Evolutionary conservation across 2,797 vertebrate genomes (phyloP), one percentile per base, ranked within the genome.

Genomic region (Harpagifer antarcticus): DNA sequence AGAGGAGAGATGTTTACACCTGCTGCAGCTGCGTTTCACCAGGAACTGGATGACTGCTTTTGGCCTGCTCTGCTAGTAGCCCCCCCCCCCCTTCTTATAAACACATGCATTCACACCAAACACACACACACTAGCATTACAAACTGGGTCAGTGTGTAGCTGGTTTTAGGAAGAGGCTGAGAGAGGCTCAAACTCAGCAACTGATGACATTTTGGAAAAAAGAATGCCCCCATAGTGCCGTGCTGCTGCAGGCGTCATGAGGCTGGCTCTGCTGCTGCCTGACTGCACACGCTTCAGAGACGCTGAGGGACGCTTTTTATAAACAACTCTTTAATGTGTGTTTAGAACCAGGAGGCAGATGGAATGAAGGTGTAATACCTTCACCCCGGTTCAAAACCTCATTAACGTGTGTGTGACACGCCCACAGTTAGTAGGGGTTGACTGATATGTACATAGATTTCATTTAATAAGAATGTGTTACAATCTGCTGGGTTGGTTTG

Each of bases 121-220:
- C 66, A 55, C 50, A 55, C 70, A 47, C 45, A 49, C 44, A 47
- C 66, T 42, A 49, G 53, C 9, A 15, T 42, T 55, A 45, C 56
- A 69, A 83, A 83, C 68, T 81, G 68, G 81, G 72, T 78, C 81
- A 76, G 72, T 74, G 69, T 61, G 45, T 45, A 72, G 79, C 20
- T 1, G 8, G 20, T 61, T 49, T 72, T 50, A 15, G 14, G 48
- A 23, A 11, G 43, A 59, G 50, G 57, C 52, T 8, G 14, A 69
- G 27, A 48, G 64, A 72, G 37, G 27, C 64, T 48, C 49, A 5
- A 53, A 67, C 55, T 56, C 19, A 20, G 33, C 19, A 42, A 56
- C 40, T 16, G 27, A 48, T 65, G 62, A 74, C 62, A 67, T 56
- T 70, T 52, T 57, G 3, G 31, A 9, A 17, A 12, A 31, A 23